phyloP scores from a whole-genome alignment of 1,140 invertebrate species.

The Carposina sasakii region DNA sequence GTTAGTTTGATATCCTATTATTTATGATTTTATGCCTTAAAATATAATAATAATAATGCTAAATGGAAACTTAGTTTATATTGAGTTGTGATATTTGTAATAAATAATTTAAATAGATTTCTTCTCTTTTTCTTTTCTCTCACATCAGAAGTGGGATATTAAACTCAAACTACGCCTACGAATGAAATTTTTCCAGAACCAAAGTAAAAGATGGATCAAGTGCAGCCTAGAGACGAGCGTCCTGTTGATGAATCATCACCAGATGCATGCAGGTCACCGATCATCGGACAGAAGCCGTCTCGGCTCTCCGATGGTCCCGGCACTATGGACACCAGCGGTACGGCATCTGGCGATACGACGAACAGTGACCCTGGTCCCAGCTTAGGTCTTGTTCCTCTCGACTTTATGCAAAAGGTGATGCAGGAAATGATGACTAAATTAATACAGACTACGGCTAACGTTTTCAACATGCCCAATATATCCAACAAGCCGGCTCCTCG shows the following conservation, averaged over 20 bases:
- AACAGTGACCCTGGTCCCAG: background rate
- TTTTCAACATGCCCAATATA: background rate
- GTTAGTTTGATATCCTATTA: too few species aligned
- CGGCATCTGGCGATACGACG: background rate
- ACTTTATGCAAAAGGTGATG: background rate
- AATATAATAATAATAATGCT: too few species aligned
- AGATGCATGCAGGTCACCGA: background rate
- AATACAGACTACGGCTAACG: background rate
- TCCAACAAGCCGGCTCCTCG: background rate
- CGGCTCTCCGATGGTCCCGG: background rate
- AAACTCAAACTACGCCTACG: background rate
- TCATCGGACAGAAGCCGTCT: background rate
- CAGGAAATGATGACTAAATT: background rate
- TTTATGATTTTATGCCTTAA: too few species aligned
- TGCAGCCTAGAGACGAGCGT: too few species aligned
- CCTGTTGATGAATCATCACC: background rate
- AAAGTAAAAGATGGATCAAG: background rate
- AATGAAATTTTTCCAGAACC: background rate
- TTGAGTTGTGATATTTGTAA: too few species aligned
- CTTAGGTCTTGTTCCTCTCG: background rate
- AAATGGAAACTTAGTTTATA: too few species aligned
- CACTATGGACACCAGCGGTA: background rate
- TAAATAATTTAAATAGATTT: too few species aligned
- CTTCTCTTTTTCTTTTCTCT: too few species aligned
- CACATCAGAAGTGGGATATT: slow-evolving; percentile 1